Conservation (phyloP, 2,797 vertebrate species). For the Crenuchus spilurus region DNA sequence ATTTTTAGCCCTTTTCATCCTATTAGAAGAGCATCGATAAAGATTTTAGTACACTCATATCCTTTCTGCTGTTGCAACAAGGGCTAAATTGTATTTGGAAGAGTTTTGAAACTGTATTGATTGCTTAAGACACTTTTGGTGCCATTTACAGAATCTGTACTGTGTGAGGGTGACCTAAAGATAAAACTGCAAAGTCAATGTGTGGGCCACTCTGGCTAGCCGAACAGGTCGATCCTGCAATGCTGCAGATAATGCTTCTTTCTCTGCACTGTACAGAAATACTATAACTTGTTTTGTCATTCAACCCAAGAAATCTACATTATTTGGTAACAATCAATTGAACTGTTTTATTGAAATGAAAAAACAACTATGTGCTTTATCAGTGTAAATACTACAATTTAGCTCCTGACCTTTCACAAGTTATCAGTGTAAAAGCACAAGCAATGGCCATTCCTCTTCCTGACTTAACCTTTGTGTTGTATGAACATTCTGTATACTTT, state of each 20-base stretch:
- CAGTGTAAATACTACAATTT: too few relatives aligned
- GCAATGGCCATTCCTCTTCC: too few relatives aligned
- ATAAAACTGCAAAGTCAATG: constrained; percentile 3
- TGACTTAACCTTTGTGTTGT: too few relatives aligned
- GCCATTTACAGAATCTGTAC: constrained; percentile 17
- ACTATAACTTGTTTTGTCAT: too few relatives aligned
- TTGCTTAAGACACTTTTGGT: constrained; percentile 12
- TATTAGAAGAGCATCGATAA: constrained; percentile 90
- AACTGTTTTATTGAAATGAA: too few relatives aligned
- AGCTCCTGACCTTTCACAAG: too few relatives aligned
- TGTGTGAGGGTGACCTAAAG: neutral
- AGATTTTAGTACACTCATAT: constrained; percentile 99
- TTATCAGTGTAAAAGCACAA: too few relatives aligned
- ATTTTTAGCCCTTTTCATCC: constrained; percentile 95
- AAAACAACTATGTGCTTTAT: too few relatives aligned
- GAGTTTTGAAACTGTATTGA: constrained; percentile 28
- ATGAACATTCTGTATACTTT: too few relatives aligned
- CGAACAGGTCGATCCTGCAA: neutral
- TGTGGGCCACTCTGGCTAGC: neutral
- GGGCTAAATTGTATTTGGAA: constrained; percentile 7
- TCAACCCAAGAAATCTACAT: too few relatives aligned
- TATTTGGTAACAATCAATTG: too few relatives aligned
- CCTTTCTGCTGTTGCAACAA: constrained; percentile 73
- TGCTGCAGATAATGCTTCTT: constrained; percentile 6
- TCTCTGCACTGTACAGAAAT: neutral